Base-by-base conservation (phyloP, 2,113 vertebrate genomes). In the Gobio gobio region DNA sequence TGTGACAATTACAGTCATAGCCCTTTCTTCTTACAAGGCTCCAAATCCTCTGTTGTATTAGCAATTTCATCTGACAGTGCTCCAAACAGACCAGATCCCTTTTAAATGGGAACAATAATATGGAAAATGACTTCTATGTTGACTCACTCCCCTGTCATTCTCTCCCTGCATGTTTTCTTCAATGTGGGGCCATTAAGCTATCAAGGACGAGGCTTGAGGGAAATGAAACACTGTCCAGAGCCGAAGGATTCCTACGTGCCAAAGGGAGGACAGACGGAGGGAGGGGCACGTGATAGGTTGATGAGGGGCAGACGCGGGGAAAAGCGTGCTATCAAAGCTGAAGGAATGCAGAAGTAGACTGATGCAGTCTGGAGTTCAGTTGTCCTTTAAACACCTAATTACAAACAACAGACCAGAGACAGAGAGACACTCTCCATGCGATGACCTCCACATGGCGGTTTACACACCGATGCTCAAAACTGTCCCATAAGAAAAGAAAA, bases 201-300 rank as follows among this genome's bases (percentile, higher is more conserved):
- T 94, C 93, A 95, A 86, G 90, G 87, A 94, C 91, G 88, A 91
- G 91, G 93, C 89, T 93, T 93, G 92, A 90, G 88, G 86, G 89
- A 90, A 93, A 93, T 91, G 88, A 92, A 95, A 95, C 94, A 94
- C 91, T 94, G 92, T 95, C 94, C 94, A 95, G 94, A 94, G 89
- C 90, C 84, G 75, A 87, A 88, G 89, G 93, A 94, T 93, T 94
- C 92, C 92, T 93, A 89, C 72, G 89, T 91, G 89, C 89, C 90
- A 91, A 92, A 92, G 93, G 94, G 93, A 93, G 79, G 43, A 82
- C 79, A 82, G 93, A 87, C 83, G 64, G 86, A 77, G 78, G 82
- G 82, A 83, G 86, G 83, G 84, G 73, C 33, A 22, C 24, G 20
- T 82, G 68, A 72, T 76, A 59, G 73, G 78, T 61, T 88, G 88